Base-by-base conservation (phyloP, 2,113 vertebrate genomes). In the Urocolius indicus region DNA sequence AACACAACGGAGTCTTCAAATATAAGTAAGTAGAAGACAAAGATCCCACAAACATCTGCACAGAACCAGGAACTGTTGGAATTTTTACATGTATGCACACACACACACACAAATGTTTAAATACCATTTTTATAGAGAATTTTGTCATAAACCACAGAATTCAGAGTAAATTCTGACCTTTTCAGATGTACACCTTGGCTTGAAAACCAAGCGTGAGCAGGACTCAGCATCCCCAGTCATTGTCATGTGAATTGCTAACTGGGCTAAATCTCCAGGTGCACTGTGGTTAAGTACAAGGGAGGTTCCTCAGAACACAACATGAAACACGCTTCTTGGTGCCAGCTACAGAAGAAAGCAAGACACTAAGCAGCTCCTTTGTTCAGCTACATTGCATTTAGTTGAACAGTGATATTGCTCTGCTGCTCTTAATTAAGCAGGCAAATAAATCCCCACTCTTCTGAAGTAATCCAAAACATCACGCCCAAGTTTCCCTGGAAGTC, bases 171-270 rank as follows among this genome's bases (percentile, higher is more conserved):
- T n/a, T 24, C 54, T 59, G 4, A 13, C 21, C 1, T 91, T 87
- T 58, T 34, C 32, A 3, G 7, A 16, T 0, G 4, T 34, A 65
- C 6, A 20, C 27, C 86, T 57, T n/a, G 24, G 32, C 21, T 23
- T 38, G 43, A 71, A 78, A 43, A 13, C 23, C 51, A 49, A 52
- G 38, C 0, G 3, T 7, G 13, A 71, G 41, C 0, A 68, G 48
- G 9, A 59, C 26, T 63, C n/a, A 19, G 2, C 5, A 51, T 17
- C 55, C 38, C 21, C 11, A 5, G 2, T 1, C 6, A 1, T 23
- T 14, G 24, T 15, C 36, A 6, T 0, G 3, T 12, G 13, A 57
- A 23, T 0, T 52, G 32, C 34, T 61, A 48, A n/a, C 38, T 27
- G 6, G 3, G 5, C 3, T 29, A 27, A 22, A 13, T 23, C n/a